Evolutionary conservation across 2,797 vertebrate species (phyloP), one percentile per base, ranked within the genome.

Genomic region (Gallinago stenura): DNA sequence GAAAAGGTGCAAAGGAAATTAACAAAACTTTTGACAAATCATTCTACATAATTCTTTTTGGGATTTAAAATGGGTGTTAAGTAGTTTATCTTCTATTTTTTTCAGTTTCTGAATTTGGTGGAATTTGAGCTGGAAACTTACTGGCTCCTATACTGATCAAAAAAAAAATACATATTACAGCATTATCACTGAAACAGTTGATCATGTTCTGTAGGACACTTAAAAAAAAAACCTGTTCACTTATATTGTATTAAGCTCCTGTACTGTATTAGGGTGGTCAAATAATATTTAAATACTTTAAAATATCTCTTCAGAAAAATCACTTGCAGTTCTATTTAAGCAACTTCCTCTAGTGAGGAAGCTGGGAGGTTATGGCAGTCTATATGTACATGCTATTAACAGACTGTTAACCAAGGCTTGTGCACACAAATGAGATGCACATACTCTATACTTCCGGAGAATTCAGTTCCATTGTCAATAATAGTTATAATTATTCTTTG

Each of bases 321-420:
- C 7, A n/a, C 4, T 79, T 45, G 11, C 4, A 26, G 6, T 45
- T 69, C 22, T 13, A n/a, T 30, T 70, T 53, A 30, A 46, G 14
- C 7, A 58, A 10, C 53, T 39, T 39, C 39, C 39, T 39, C 39
- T 46, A 53, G 25, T 46, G 39, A 41, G 39, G 17, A 65, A 35
- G 22, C 12, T 35, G 51, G 28, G 51, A 31, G 16, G 5, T 35
- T 80, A 28, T 18, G 18, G 31, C 8, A 41, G 30, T 56, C 39
- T 48, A 0, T 53, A 5, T 21, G 8, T 26, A 46, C 43, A 30
- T 46, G 13, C 58, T 53, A 10, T n/a, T 65, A 41, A 33, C 10
- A 28, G 25, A n/a, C 20, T 41, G 9, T 39, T 76, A 45, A 30
- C 24, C 2, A 20, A 39, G 24, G 45, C 19, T 51, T 0, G 0